Base-by-base conservation (phyloP, 1,140 invertebrate genomes). In the Popillia japonica region DNA sequence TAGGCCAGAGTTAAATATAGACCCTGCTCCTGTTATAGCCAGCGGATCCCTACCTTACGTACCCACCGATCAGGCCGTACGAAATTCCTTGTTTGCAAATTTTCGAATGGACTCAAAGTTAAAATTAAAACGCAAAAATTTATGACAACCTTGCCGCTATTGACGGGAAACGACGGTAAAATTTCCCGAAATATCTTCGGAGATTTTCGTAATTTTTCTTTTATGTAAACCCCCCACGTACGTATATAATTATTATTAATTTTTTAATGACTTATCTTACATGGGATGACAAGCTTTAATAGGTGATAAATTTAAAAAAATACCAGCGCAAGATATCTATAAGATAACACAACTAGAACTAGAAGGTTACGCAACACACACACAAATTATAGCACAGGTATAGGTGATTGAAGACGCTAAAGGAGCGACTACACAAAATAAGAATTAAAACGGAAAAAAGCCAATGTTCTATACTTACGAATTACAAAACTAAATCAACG, bases 11-110 rank as follows among this genome's bases (percentile, higher is more conserved):
- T 34, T 74, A 74, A 74, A 74, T 23, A 41, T 74, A 74, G 41
- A 68, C 61, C 61, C 72, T 74, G 72, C 72, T 74, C 72, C 72
- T 74, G 41, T 74, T 74, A 34, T 74, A 74, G 72, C 72, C 41
- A 40, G 40, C 41, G 11, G 72, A 74, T 74, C 40, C 72, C 72
- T 44, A 44, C 34, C 40, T 41, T 74, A 40, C 72, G 40, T 41
- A 74, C 72, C 72, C 72, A 10, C 17, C 10, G 17, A 74, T 74
- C 22, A 2, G 22, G 22, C 61, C 17, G 22, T 22, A 27, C 61
- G 14, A 68, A 74, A 74, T 74, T 74, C 72, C 72, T 74, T 74
- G 72, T 40, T 74, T 41, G 40, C 72, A 74, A 74, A 68, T 68
- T 68, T 68, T 27, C 61, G 10, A 68, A 68, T 14, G 10, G 61